A percentile compares a stretch with the other conserved stretches of the same genome.
phyloP scores from a whole-genome alignment of 2,113 vertebrate genomes.

The Corvus cornix region DNA sequence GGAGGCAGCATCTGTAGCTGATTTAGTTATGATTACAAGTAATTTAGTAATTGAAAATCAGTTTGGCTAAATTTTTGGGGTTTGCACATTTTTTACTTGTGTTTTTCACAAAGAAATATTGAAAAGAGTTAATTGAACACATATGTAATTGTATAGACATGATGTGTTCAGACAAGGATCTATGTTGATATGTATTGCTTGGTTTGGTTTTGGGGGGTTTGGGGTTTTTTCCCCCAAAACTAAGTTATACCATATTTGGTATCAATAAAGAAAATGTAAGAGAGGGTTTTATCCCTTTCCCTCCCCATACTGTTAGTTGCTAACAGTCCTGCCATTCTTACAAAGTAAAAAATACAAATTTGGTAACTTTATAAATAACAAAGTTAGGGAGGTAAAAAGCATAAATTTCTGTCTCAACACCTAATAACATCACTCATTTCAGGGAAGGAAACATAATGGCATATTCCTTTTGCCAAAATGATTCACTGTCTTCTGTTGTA shows the following conservation, averaged over 20 bases:
- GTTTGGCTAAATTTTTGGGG: constrained; percentile 20
- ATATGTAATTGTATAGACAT: not conserved
- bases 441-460: constrained; percentile 42
- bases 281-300: not conserved
- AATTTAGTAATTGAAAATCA: constrained; percentile 26
- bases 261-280: not conserved
- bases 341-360: constrained; percentile 9
- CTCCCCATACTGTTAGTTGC: not conserved
- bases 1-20: constrained; percentile 36
- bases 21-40: constrained; percentile 53
- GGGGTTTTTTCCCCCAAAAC: not conserved
- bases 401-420: constrained; percentile 44
- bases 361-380: constrained; percentile 19
- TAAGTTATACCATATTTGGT: not conserved
- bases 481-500: constrained; percentile 61
- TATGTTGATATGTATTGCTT: not conserved
- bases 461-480: constrained; percentile 41
- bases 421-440: constrained; percentile 42
- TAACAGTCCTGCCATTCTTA: not conserved
- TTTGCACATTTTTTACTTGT: constrained; percentile 26
- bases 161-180: not conserved
- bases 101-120: constrained; percentile 48
- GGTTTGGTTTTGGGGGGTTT: not conserved
- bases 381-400: constrained; percentile 12
- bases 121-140: constrained; percentile 32